These are phyloP conservation scores for Stichodactyla helianthus DNA, from an alignment of 64 coral and sea anemone species.

Conservation along the genomic window DNA sequence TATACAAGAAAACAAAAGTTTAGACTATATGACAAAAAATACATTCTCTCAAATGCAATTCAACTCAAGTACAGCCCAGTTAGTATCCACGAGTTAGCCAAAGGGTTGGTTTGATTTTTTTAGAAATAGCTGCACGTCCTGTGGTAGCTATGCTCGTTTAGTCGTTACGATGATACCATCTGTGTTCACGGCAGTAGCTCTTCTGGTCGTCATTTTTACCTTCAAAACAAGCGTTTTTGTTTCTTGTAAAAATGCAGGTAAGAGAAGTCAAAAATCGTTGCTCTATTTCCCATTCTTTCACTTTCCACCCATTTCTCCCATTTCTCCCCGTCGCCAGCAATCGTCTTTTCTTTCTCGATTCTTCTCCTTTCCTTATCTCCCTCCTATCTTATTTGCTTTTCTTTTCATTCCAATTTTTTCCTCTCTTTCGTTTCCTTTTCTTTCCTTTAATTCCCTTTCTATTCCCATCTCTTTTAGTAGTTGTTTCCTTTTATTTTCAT, in stretches of 20 bases:
- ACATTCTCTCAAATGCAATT: no score
- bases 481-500: background rate
- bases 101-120: no score
- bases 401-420: background rate
- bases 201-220: constrained; percentile 33
- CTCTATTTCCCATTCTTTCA: background rate
- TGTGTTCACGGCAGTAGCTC: constrained; percentile 29
- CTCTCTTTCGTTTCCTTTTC: background rate
- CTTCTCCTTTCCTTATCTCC: no score
- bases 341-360: no score
- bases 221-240: constrained; percentile 39
- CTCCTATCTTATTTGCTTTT: no score
- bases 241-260: constrained; percentile 41
- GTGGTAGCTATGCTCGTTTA: constrained; percentile 45
- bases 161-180: constrained; percentile 57
- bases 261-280: background rate
- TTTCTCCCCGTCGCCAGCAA: background rate
- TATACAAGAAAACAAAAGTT: no score
- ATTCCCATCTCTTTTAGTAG: background rate
- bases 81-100: no score
- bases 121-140: constrained; percentile 30
- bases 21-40: no score
- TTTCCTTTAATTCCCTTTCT: background rate
- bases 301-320: background rate
- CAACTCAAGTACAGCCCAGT: no score